Base-by-base conservation (phyloP, 2,797 vertebrate species). In the Clarias laeviceps region DNA sequence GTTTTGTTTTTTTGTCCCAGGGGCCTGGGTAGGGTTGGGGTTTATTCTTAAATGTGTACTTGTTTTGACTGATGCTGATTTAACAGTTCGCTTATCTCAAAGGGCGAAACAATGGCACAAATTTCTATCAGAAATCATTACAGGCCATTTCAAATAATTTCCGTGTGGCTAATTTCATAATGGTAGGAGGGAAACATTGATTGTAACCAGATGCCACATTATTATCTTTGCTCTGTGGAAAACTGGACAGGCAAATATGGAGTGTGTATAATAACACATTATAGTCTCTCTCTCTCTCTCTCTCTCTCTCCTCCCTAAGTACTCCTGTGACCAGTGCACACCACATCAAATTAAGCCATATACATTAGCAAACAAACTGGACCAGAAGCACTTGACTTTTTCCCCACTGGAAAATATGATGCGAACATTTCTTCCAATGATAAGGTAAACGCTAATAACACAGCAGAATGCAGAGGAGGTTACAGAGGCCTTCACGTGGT, bases 91-190 rank as follows among this genome's bases (percentile, higher is more conserved):
- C 90, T 94, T 94, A 94, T 95, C 93, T 94, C 91, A 91, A 93
- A 94, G 91, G 77, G 80, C 57, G 85, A 92, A 88, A 90, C 89
- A 89, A 84, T 85, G 76, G 85, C 90, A 92, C 91, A 89, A 88
- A 85, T 91, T 91, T 91, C 90, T 91, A 95, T 93, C 93, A 93
- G 89, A 94, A 95, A 94, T 93, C 87, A 90, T 92, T 91, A 88
- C 83, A 92, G 89, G 90, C 87, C 90, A 91, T 91, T 94, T 94
- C 89, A 93, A 93, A 94, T 93, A 88, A 93, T 92, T 91, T 93
- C 89, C 89, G 88, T 82, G 82, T 86, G 91, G 91, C 89, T 94
- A 88, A 94, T 94, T 93, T 92, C 90, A 88, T 91, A 93, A 92
- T 90, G 90, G 89, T 64, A 24, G 89, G 91, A 94, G 92, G 90